Conservation (phyloP, 2,113 vertebrate species). For the Callospermophilus lateralis region DNA sequence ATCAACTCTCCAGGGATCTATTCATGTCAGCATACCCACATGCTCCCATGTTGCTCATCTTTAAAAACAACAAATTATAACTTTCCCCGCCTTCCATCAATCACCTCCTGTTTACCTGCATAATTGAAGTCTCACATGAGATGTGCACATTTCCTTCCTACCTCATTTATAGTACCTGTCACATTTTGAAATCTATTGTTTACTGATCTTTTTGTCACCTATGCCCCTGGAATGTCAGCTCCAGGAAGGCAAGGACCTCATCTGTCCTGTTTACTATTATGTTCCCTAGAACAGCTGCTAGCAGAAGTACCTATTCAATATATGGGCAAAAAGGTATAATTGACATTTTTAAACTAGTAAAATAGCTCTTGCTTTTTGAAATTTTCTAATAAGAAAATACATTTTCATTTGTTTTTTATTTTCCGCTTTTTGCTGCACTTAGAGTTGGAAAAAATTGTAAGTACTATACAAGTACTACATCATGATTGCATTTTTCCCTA, state of each 20-base stretch:
- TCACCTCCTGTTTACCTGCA: slow-evolving; percentile 29
- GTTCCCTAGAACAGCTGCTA: slow-evolving; percentile 1
- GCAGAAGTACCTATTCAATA: background rate
- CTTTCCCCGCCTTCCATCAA: background rate
- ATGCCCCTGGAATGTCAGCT: background rate
- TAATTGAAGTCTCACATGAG: slow-evolving; percentile 35
- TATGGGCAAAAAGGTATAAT: background rate
- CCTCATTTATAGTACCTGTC: background rate
- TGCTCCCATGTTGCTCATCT: background rate
- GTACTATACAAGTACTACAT: background rate
- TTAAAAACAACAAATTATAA: slow-evolving; percentile 41
- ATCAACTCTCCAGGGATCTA: background rate
- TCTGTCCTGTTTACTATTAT: background rate
- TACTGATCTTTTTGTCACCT: background rate
- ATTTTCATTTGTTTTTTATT: background rate
- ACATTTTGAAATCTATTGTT: slow-evolving; percentile 54
- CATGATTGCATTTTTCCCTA: slow-evolving; percentile 26
- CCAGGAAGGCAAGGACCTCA: slow-evolving; percentile 34
- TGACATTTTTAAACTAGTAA: slow-evolving; percentile 43
- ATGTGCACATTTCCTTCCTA: background rate
- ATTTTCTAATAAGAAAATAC: slow-evolving; percentile 45
- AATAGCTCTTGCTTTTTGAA: slow-evolving; percentile 34
- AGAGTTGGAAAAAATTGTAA: slow-evolving; percentile 17
- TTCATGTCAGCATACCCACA: background rate
- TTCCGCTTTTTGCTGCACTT: slow-evolving; percentile 40